Base-by-base conservation (phyloP, 1,140 invertebrate genomes). In the Rhysida immarginata region DNA sequence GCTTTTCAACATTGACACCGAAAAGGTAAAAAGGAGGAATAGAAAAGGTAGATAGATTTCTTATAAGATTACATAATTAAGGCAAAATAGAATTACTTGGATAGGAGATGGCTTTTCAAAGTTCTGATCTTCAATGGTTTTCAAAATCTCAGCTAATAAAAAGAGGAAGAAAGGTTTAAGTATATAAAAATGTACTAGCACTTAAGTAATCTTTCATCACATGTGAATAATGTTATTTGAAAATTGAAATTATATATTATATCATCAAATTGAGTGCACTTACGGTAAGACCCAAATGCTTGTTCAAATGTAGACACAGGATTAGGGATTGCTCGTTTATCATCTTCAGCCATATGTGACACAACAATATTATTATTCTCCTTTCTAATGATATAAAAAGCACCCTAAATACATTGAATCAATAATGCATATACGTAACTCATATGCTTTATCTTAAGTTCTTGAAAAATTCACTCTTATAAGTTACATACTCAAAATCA, bases 61-160 rank as follows among this genome's bases (percentile, higher is more conserved):
- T 8, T 35, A 35, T 35, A 35, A 35, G 16, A 35, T 35, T 35
- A 35, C 29, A 35, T 16, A 35, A 35, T 35, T 35, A 35, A 35
- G 5, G 29, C 29, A 5, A 35, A 35, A 20, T 11, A 44, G 20
- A 5, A 26, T 52, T 61, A 70, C 58, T 64, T 78, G 93, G 67
- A 97, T 96, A 1, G 93, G 92, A 14, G 89, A 89, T 1, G 93
- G 93, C 57, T 75, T 73, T 53, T 73, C 68, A 70, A 96, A 96
- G 0, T 81, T 81, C 66, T 88, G 82, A 56, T 87, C 84, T 42
- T 77, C 66, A 52, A 96, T 90, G 71, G 91, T 83, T 13, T 76
- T 72, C 23, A 91, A 63, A 41, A 97, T 80, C 64, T 92, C 87
- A 25, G 85, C 69, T 71, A n/a, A n/a, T n/a, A n/a, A n/a, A n/a